A percentile compares a stretch with the other conserved stretches of the same genome.
These are phyloP conservation scores for Sinocyclocheilus anshuiensis DNA, from an alignment of 2,113 vertebrate species.

Conservation along the genomic window DNA sequence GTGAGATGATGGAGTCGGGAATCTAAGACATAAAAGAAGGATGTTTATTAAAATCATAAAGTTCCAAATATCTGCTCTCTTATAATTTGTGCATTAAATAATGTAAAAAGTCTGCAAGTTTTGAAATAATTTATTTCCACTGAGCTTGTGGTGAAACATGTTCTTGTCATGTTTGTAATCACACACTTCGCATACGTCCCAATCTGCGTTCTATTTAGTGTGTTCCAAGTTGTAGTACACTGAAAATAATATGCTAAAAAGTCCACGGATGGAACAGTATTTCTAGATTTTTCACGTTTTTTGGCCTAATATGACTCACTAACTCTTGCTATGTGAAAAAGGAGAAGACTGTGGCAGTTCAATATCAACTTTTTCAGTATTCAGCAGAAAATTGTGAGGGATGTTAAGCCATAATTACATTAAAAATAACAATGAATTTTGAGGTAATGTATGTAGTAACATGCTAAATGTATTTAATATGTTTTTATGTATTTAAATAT, in stretches of 20 bases:
- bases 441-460: not conserved
- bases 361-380: not conserved
- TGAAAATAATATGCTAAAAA: not conserved
- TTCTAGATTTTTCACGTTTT: not conserved
- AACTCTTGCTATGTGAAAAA: not conserved
- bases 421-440: not conserved
- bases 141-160: not conserved
- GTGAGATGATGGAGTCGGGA: constrained; percentile 98
- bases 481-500: not conserved
- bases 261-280: not conserved
- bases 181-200: not conserved
- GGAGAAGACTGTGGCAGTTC: not conserved
- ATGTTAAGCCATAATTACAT: not conserved
- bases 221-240: not conserved
- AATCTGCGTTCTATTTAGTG: not conserved
- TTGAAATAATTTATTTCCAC: not conserved
- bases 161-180: not conserved
- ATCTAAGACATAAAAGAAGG: constrained; percentile 76
- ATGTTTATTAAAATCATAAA: not conserved
- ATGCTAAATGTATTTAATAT: not conserved
- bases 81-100: not conserved
- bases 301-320: not conserved
- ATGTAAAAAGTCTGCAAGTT: not conserved
- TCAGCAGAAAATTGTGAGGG: not conserved
- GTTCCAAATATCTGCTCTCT: not conserved